Evolutionary conservation across 2,888 invertebrate species (phyloP).

Genomic region (Atrina japonica): DNA sequence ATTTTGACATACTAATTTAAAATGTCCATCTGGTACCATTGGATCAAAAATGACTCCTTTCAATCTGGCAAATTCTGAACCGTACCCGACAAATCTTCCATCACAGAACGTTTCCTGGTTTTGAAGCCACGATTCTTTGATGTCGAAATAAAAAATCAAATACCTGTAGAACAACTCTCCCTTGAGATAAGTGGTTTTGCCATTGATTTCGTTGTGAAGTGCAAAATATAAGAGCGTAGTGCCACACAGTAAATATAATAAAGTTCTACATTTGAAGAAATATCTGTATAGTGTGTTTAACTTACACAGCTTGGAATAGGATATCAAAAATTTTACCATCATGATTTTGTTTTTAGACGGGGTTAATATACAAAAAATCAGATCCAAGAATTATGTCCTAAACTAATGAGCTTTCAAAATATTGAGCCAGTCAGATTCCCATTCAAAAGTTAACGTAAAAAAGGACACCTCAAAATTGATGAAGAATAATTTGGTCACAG

Average conservation of each 20-base stretch:
- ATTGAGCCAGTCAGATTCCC: too few species aligned
- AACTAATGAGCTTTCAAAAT: too few species aligned
- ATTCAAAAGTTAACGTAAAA: too few species aligned
- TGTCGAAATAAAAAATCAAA: neutral
- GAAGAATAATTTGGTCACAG: too few species aligned
- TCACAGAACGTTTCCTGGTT: slow-evolving; percentile 6
- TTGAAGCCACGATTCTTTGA: slow-evolving; percentile 21
- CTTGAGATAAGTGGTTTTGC: neutral
- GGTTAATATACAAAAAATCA: too few species aligned
- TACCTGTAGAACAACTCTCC: slow-evolving; percentile 20
- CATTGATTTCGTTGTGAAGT: neutral
- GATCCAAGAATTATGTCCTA: too few species aligned
- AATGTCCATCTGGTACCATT: slow-evolving; percentile 3
- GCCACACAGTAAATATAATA: neutral
- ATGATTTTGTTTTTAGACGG: too few species aligned
- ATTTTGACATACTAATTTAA: slow-evolving; percentile 7
- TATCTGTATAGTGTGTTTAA: too few species aligned
- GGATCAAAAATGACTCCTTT: slow-evolving; percentile 14
- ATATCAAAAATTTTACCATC: too few species aligned
- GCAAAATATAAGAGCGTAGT: neutral
- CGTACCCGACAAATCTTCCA: slow-evolving; percentile 23
- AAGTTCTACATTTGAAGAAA: too few species aligned
- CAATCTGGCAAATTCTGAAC: slow-evolving; percentile 28
- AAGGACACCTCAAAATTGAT: too few species aligned
- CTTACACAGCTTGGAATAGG: too few species aligned